Conservation (phyloP, 2,113 vertebrate species). For the Melanotaenia duboulayi region DNA sequence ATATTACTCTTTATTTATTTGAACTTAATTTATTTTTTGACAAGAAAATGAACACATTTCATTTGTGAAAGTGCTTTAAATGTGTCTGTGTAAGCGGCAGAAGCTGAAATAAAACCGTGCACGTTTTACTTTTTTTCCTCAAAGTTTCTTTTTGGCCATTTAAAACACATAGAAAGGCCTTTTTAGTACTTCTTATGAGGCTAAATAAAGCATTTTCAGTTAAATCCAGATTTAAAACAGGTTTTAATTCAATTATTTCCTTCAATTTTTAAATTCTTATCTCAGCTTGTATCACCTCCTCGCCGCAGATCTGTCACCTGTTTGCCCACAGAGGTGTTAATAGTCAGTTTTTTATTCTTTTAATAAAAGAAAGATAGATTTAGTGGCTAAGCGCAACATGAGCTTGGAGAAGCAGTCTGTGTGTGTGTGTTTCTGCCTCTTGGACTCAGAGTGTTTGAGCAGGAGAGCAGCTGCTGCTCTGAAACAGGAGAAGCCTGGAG, state of each 20-base stretch:
- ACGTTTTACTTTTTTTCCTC: constrained; percentile 89
- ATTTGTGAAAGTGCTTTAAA: constrained; percentile 86
- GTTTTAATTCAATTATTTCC: neutral
- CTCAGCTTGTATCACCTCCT: neutral
- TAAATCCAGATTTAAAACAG: neutral
- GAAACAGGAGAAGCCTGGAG: constrained; percentile 71
- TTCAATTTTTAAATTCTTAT: neutral
- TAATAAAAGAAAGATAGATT: constrained; percentile 4
- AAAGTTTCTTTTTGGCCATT: constrained; percentile 50
- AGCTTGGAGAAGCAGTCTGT: constrained; percentile 27
- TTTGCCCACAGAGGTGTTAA: constrained; percentile 41
- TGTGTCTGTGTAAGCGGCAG: constrained; percentile 92
- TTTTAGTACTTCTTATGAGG: neutral
- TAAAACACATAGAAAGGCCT: neutral
- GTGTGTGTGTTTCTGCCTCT: constrained; percentile 22
- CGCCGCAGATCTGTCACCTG: neutral
- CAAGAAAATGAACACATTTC: constrained; percentile 68
- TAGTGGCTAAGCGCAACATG: constrained; percentile 39
- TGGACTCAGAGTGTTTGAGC: constrained; percentile 8
- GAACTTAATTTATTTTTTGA: constrained; percentile 82
- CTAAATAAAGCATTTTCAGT: neutral
- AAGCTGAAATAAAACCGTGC: constrained; percentile 93
- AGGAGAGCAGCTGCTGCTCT: constrained; percentile 62
- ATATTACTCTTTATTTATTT: constrained; percentile 72
- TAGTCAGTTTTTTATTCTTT: neutral